Base-by-base conservation (phyloP, 2,797 vertebrate species). In the Distichodus sexfasciatus region DNA sequence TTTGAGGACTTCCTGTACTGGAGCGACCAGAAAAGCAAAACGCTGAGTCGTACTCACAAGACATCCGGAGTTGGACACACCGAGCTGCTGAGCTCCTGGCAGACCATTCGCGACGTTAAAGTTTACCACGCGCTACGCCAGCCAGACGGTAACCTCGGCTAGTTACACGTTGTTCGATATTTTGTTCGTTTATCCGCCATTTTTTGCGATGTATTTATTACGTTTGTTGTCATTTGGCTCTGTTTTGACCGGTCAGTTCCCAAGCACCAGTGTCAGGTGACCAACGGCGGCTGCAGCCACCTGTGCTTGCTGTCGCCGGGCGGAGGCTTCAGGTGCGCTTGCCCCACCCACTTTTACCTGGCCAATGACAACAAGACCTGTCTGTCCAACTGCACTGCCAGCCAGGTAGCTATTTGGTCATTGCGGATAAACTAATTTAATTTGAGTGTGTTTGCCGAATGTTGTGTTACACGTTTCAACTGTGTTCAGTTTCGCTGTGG, bases 341-440 rank as follows among this genome's bases (percentile, higher is more conserved):
- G 97, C 62, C 97, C 97, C 69, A 96, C 94, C 40, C 97, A 98
- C 88, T 99, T 98, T 74, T 99, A 99, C 85, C 91, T 98, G 7
- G 94, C 95, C 14, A 88, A 92, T 0, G 94, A 98, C 66, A 94
- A 93, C 43, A 96, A 79, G 87, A 96, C 93, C 0, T 99, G 97
- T 69, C 84, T 98, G 75, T 99, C 97, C 6, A 99, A 98, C 87
- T 99, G 97, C 84, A 99, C 96, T 0, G 95, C 95, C 23, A 99
- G 97, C 79, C 96, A 99, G 92, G 97, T 98, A 71, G n/a, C 36
- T 1, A 6, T n/a, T 41, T 5, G 3, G 4, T 6, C 36, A 4
- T 3, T 5, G 4, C n/a, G 2, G 15, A 44, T 44, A 23, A 1
- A 19, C 10, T 24, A 62, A 6, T 31, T 9, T 15, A 19, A 3